Conservation (phyloP, 2,113 vertebrate species). For the Desmodus rotundus region DNA sequence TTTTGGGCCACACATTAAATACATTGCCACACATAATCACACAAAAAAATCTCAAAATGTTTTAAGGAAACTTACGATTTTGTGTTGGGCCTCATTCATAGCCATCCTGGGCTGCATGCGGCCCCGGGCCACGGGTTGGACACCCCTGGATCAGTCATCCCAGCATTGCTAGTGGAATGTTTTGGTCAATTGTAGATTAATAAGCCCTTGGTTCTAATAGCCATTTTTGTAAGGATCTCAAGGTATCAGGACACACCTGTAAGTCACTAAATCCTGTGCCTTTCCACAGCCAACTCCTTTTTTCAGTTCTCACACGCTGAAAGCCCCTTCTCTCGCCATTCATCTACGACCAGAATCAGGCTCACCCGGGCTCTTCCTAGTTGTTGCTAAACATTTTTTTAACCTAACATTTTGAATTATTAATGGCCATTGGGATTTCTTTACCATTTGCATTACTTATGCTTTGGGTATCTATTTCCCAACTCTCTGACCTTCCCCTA, state of each 20-base stretch:
- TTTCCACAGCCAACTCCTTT: not conserved
- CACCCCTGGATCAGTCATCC: not conserved
- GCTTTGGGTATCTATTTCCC: not conserved
- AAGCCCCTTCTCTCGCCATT: not conserved
- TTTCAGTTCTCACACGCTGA: not conserved
- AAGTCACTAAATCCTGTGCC: not conserved
- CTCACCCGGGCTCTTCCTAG: not conserved
- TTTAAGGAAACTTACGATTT: too few relatives aligned
- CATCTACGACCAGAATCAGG: not conserved
- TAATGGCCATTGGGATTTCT: not conserved
- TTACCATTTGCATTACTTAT: not conserved
- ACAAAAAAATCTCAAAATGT: too few relatives aligned
- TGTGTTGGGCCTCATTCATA: too few relatives aligned
- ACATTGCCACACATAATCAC: too few relatives aligned
- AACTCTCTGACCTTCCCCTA: not conserved
- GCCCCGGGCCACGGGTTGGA: too few relatives aligned
- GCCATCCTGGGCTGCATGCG: too few relatives aligned
- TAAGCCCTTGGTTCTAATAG: not conserved
- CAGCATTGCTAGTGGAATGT: not conserved
- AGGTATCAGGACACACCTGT: fast-evolving
- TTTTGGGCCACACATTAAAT: too few relatives aligned
- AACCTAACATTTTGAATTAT: not conserved
- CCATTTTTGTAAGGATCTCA: not conserved
- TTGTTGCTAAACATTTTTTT: not conserved
- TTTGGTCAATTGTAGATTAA: not conserved